phyloP scores from a whole-genome alignment of 2,888 invertebrate genomes.

The Andricus quercusramuli region DNA sequence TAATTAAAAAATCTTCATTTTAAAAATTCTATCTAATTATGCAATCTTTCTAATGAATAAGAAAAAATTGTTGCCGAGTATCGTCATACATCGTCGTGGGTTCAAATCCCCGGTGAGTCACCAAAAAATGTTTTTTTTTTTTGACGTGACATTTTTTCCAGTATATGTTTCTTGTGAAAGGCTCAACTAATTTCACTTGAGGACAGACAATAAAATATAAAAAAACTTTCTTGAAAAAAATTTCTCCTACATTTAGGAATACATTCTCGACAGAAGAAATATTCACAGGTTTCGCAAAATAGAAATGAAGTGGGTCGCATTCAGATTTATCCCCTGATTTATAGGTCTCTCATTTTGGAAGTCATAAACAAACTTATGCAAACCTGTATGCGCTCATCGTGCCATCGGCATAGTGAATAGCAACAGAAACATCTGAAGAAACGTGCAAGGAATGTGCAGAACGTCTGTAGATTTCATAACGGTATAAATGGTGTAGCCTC shows the following conservation, averaged over 20 bases:
- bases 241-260: neutral
- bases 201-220: neutral
- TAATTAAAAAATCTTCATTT: too few species aligned
- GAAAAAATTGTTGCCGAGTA: too few species aligned
- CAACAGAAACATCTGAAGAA: slow-evolving; percentile 34
- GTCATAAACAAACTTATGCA: slow-evolving; percentile 36
- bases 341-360: slow-evolving; percentile 8
- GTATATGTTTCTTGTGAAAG: neutral
- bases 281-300: neutral
- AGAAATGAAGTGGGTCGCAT: neutral
- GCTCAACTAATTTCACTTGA: neutral
- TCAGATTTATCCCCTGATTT: neutral
- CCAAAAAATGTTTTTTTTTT: too few species aligned
- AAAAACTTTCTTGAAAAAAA: neutral
- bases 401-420: slow-evolving; percentile 29
- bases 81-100: too few species aligned
- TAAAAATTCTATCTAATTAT: too few species aligned
- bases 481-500: slow-evolving; percentile 54
- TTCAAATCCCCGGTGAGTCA: too few species aligned
- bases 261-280: neutral
- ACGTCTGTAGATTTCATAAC: slow-evolving; percentile 54
- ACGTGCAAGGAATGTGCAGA: slow-evolving; percentile 26
- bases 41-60: too few species aligned
- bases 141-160: too few species aligned
- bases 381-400: slow-evolving; percentile 14